These are phyloP conservation scores for Dreissena polymorpha DNA, from an alignment of 1,140 invertebrate species.

Conservation along the genomic window DNA sequence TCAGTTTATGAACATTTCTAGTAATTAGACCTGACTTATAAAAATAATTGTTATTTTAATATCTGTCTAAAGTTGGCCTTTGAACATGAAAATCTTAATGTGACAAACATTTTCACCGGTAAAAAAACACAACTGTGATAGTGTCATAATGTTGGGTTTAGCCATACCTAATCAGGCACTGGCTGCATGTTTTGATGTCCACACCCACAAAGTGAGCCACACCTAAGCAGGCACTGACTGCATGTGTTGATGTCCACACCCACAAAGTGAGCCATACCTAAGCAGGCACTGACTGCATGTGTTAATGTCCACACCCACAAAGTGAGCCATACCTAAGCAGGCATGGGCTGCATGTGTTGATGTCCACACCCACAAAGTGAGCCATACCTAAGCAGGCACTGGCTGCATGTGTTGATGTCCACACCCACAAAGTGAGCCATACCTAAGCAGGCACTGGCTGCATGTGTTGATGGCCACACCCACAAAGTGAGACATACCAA, in stretches of 20 bases:
- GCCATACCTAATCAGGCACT: constrained; percentile 86
- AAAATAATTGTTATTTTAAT: too few relatives aligned
- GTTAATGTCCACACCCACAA: constrained; percentile 95
- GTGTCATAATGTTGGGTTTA: too few relatives aligned
- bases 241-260: constrained; percentile 94
- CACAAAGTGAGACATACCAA: constrained; percentile 86
- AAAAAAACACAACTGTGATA: too few relatives aligned
- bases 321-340: constrained; percentile 86
- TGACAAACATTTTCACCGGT: too few relatives aligned
- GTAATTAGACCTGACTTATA: too few relatives aligned
- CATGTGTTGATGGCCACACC: constrained; percentile 94
- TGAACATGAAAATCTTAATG: too few relatives aligned
- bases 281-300: constrained; percentile 89
- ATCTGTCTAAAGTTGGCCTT: too few relatives aligned
- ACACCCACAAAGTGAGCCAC: constrained; percentile 89
- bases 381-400: constrained; percentile 86
- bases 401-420: constrained; percentile 92
- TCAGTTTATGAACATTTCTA: too few relatives aligned
- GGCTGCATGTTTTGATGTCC: constrained; percentile 92
- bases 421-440: constrained; percentile 89
- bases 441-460: constrained; percentile 89
- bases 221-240: constrained; percentile 89
- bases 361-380: constrained; percentile 91
- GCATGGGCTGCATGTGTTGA: constrained; percentile 91
- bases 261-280: constrained; percentile 86